A percentile compares a stretch with the other conserved stretches of the same genome.
These are phyloP conservation scores for Tupaia tana DNA, from an alignment of 2,113 vertebrate species.

Conservation along the genomic window DNA sequence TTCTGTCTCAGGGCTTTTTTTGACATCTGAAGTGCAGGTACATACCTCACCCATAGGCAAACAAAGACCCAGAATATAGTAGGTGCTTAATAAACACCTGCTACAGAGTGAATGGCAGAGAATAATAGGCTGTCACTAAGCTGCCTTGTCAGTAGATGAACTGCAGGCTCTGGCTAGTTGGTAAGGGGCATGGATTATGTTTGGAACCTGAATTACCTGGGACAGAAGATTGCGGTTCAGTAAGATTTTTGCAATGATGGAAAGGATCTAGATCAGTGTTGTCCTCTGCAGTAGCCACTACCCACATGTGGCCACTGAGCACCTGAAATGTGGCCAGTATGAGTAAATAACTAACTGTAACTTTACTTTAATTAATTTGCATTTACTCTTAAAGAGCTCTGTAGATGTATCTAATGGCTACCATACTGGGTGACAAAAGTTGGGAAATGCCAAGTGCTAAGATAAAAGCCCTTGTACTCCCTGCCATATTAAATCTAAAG, in stretches of 20 bases:
- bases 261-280: not conserved
- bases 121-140: not conserved
- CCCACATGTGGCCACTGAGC: not conserved
- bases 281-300: not conserved
- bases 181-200: not conserved
- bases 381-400: conserved; percentile 16
- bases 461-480: not conserved
- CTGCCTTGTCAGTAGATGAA: not conserved
- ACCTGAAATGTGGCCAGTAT: not conserved
- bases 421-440: not conserved
- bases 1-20: not conserved
- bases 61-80: conserved; percentile 3
- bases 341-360: not conserved
- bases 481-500: not conserved
- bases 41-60: not conserved
- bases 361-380: conserved; percentile 17
- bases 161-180: not conserved
- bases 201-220: conserved; percentile 8
- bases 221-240: not conserved
- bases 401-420: not conserved
- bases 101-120: not conserved
- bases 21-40: conserved; percentile 1
- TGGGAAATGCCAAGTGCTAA: not conserved
- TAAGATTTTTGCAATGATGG: not conserved
- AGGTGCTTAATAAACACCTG: not conserved